A percentile compares a stretch with the other conserved stretches of the same genome.
These are phyloP conservation scores for Atherinomorus stipes DNA, from an alignment of 2,113 vertebrate genomes.

Conservation along the genomic window DNA sequence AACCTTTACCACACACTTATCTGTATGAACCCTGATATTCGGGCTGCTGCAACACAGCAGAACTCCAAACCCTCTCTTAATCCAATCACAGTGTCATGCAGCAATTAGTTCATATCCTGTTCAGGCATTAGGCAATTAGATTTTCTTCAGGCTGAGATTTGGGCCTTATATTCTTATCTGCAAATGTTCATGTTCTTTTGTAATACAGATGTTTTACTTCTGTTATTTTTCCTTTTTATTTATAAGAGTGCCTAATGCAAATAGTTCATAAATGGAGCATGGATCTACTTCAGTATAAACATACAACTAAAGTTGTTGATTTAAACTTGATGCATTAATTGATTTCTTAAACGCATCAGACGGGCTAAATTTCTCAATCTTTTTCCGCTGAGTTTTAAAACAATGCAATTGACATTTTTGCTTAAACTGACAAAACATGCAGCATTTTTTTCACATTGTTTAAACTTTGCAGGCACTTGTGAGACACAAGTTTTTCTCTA, in stretches of 20 bases:
- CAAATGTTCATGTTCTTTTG: not conserved
- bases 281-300: not conserved
- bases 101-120: not conserved
- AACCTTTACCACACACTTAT: not conserved
- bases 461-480: not conserved
- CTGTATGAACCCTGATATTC: not conserved
- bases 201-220: not conserved
- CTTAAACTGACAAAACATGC: not conserved
- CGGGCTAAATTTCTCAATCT: too few species aligned
- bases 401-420: not conserved
- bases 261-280: not conserved
- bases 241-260: not conserved
- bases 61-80: slow-evolving; percentile 4
- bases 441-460: not conserved
- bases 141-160: not conserved
- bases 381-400: too few species aligned
- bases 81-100: slow-evolving; percentile 9
- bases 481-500: not conserved
- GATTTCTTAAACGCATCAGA: not conserved
- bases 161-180: not conserved
- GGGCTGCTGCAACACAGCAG: not conserved
- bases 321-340: not conserved
- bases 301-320: not conserved
- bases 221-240: too few species aligned
- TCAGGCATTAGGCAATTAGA: not conserved